Evolutionary conservation across 2,797 vertebrate species (phyloP).

Genomic region (Acrocephalus scirpaceus): DNA sequence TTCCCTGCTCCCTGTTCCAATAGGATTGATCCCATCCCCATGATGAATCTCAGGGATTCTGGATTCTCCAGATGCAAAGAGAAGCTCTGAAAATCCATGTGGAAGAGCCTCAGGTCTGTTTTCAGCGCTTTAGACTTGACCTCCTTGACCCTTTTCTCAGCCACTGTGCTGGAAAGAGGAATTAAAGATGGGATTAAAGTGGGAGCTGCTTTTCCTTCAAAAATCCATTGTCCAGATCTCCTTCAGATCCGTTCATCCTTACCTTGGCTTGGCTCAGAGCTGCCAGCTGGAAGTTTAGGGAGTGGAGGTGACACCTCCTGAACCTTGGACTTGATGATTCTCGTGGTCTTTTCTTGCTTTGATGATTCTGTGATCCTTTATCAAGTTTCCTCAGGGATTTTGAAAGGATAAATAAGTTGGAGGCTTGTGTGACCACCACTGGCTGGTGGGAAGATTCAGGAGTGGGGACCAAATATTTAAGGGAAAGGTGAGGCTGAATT

Average conservation of each 20-base stretch:
- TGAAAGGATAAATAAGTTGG: background rate
- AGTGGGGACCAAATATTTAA: background rate
- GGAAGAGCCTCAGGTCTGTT: background rate
- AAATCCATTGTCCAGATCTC: accelerated
- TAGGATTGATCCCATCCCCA: background rate
- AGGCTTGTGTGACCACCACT: background rate
- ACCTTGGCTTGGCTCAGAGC: background rate
- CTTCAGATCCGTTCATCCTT: background rate
- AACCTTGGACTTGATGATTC: background rate
- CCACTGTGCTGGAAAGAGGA: background rate
- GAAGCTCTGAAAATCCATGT: background rate
- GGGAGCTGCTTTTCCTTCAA: background rate
- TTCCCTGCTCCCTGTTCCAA: background rate
- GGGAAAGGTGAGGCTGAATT: background rate
- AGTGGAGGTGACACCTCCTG: background rate
- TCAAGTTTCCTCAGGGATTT: background rate
- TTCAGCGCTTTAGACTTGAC: background rate
- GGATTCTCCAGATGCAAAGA: background rate
- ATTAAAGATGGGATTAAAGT: background rate
- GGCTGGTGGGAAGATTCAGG: background rate
- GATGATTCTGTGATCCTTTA: background rate
- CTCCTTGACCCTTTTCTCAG: background rate
- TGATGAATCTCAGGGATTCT: accelerated
- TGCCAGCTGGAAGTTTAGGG: background rate
- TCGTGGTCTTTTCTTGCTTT: accelerated